Conservation (phyloP, 2,113 vertebrate species). For the Ariopsis seemanni region DNA sequence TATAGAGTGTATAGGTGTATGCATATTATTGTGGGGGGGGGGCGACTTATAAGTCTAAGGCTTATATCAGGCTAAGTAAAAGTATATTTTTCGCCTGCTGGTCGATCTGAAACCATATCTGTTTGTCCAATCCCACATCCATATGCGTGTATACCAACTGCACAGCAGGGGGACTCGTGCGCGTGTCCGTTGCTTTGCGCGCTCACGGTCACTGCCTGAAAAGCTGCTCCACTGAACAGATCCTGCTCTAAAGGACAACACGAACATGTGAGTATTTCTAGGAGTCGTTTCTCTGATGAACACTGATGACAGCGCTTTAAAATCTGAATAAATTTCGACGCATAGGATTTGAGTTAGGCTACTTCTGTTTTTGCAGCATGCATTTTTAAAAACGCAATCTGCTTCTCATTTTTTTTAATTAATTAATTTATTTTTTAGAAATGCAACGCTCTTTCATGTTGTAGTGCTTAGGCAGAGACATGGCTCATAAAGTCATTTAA, state of each 20-base stretch:
- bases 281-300: background rate
- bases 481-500: background rate
- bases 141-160: background rate
- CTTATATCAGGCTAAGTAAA: background rate
- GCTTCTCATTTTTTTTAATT: background rate
- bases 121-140: background rate
- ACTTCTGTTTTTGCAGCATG: background rate
- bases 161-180: constrained; percentile 6
- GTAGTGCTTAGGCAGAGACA: background rate
- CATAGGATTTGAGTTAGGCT: background rate
- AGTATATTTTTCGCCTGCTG: background rate
- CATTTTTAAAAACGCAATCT: background rate
- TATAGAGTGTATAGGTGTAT: background rate
- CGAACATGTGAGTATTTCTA: constrained; percentile 32
- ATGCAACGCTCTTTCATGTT: background rate
- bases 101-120: background rate
- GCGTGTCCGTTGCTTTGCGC: constrained; percentile 8
- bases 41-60: background rate
- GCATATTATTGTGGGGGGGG: background rate
- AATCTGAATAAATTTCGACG: background rate
- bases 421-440: background rate
- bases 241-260: background rate
- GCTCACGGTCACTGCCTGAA: background rate
- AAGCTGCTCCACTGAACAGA: background rate
- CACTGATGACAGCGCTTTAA: background rate